phyloP scores from a whole-genome alignment of 2,888 invertebrate species.

The Mythimna albipuncta region DNA sequence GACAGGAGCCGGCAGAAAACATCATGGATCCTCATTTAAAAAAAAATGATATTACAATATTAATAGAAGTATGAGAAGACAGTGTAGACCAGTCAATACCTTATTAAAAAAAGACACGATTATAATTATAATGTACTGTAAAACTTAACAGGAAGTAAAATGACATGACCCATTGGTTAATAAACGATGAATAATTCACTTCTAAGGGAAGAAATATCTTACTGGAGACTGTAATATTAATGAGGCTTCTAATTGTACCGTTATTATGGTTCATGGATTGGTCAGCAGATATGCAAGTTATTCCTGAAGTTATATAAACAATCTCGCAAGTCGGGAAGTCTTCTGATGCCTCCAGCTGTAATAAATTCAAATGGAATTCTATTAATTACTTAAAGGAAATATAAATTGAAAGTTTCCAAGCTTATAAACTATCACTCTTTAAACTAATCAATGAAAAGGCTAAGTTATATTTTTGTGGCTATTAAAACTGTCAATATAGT shows the following conservation, averaged over 20 bases:
- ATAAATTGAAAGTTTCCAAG: conserved; percentile 31
- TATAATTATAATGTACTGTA: background rate
- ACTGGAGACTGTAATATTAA: conserved; percentile 12
- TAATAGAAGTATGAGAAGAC: too few relatives aligned
- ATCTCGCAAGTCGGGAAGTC: conserved; percentile 24
- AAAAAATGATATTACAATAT: too few relatives aligned
- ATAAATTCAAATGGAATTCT: conserved; percentile 36
- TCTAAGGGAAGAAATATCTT: conserved; percentile 13
- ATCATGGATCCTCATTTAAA: too few relatives aligned
- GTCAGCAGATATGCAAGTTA: conserved; percentile 7
- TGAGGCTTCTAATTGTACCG: conserved; percentile 23
- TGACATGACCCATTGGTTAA: background rate
- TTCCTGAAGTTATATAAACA: conserved; percentile 31
- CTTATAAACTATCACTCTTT: conserved; percentile 14
- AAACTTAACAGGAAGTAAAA: background rate
- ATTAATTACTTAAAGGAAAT: conserved; percentile 56
- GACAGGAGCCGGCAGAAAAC: too few relatives aligned
- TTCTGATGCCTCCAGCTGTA: conserved; percentile 36
- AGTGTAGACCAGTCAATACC: background rate
- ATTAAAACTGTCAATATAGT: background rate
- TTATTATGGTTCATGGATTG: conserved; percentile 1
- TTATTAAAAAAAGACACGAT: background rate
- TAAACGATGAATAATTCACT: conserved; percentile 2
- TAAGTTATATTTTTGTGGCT: background rate
- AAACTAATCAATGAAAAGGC: background rate